Conservation (phyloP, 2,797 vertebrate genomes). For the Phoeniculus purpureus region DNA sequence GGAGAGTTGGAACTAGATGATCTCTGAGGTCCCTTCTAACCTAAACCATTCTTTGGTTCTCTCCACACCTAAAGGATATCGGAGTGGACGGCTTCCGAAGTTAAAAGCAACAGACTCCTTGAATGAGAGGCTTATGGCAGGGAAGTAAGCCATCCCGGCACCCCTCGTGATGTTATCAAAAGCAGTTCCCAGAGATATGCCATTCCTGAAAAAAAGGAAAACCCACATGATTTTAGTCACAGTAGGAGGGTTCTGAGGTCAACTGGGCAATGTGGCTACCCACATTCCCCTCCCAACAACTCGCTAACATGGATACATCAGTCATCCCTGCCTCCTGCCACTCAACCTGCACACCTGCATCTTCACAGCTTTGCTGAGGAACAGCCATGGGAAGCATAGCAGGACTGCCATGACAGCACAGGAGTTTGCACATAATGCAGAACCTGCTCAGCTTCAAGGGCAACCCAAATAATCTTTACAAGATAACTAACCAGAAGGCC, state of each 20-base stretch:
- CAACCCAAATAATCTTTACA: background rate
- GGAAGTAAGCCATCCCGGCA: constrained; percentile 93
- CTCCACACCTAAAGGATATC: constrained; percentile 88
- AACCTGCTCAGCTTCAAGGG: background rate
- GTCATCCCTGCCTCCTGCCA: background rate
- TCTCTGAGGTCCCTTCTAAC: no score
- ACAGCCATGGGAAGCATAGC: background rate
- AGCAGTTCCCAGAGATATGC: constrained; percentile 90
- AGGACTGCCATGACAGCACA: accelerated
- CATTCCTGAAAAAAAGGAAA: constrained; percentile 82
- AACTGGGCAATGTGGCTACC: background rate
- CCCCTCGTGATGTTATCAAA: constrained; percentile 93
- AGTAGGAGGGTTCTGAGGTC: background rate
- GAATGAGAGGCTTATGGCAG: constrained; percentile 97
- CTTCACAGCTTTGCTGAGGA: background rate
- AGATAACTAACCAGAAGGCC: background rate
- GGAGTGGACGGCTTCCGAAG: constrained; percentile 93
- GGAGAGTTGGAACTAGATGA: no score
- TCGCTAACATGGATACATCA: background rate
- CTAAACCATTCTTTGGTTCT: no score
- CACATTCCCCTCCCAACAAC: background rate
- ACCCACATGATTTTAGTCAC: background rate
- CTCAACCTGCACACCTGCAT: background rate
- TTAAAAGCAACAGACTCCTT: constrained; percentile 99
- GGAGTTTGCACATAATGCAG: background rate